Base-by-base conservation (phyloP, 2,888 invertebrate species). In the Cactoblastis cactorum region DNA sequence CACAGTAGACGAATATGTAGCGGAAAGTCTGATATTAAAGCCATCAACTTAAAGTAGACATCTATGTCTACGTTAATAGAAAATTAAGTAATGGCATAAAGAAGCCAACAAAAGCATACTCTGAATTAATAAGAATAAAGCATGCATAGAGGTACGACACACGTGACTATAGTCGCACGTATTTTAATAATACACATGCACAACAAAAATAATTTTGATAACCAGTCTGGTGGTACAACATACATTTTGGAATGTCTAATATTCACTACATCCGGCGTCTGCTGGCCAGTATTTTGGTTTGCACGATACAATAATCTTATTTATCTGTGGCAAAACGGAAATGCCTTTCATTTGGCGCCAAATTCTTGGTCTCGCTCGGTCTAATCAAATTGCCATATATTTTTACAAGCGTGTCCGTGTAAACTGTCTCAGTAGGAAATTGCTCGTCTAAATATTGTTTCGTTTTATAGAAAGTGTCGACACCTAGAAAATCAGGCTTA, bases 281-380 rank as follows among this genome's bases (percentile, higher is more conserved):
- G 28, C 28, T 41, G 8, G 22, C 39, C 12, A 18, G 24, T 41
- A 14, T 41, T 41, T 24, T 14, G 14, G 41, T 41, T 12, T 9
- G 14, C 12, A 24, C 41, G 22, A 14, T 24, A 41, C 34, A 35
- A 35, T 41, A 19, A 41, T 24, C 24, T 41, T 12, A 22, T 41
- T 41, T 41, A 41, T 41, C 14, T 22, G 43, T 12, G 19, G n/a
- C 43, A 15, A 9, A 43, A 1, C 43, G 43, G 43, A 43, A 43
- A 43, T 43, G 43, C 28, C 24, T 14, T 24, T 24, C 41, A 24
- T 41, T 41, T 41, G 24, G 41, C 41, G 41, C 41, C 41, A 22
- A 35, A 38, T 38, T 18, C 38, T n/a, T n/a, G 18, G 18, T 38
- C 11, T 17, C 9, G 38, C 38, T 19, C 18, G 18, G 8, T 14